phyloP scores from a whole-genome alignment of 2,888 invertebrate genomes.

The Zonitis immaculata region DNA sequence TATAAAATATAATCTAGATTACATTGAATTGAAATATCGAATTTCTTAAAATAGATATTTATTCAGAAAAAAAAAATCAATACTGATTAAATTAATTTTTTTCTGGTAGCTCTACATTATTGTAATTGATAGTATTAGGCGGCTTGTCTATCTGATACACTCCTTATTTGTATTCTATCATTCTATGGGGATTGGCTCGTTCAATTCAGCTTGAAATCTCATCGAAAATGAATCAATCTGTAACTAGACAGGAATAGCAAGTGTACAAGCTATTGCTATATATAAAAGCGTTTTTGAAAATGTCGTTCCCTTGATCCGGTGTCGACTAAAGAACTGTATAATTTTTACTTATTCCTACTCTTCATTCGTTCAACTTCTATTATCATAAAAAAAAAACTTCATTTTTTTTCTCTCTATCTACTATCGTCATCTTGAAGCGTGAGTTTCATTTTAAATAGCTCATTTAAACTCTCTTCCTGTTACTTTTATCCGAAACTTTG shows the following conservation, averaged over 20 bases:
- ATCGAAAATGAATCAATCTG: slow-evolving; percentile 31
- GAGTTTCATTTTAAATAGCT: slow-evolving; percentile 5
- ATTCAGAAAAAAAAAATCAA: slow-evolving; percentile 2
- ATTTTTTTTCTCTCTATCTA: slow-evolving; percentile 20
- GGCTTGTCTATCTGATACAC: slow-evolving; percentile 24
- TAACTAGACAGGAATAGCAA: slow-evolving; percentile 19
- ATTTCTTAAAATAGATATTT: too few relatives aligned
- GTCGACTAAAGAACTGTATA: slow-evolving; percentile 23
- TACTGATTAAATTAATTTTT: slow-evolving; percentile 5
- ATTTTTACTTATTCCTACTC: slow-evolving; percentile 24
- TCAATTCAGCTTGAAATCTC: slow-evolving; percentile 27
- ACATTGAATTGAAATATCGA: too few relatives aligned
- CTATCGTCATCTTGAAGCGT: slow-evolving; percentile 18
- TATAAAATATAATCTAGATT: neutral
- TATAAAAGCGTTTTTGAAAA: slow-evolving; percentile 10
- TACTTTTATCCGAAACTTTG: slow-evolving; percentile 2
- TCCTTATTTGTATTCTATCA: slow-evolving; percentile 30
- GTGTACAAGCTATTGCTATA: slow-evolving; percentile 7
- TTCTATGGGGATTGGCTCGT: slow-evolving; percentile 25
- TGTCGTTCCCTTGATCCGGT: slow-evolving; percentile 15
- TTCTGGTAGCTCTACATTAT: slow-evolving; percentile 18
- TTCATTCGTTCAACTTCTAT: slow-evolving; percentile 18
- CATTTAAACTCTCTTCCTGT: slow-evolving; percentile 13
- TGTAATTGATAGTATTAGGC: slow-evolving; percentile 25
- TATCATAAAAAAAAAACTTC: slow-evolving; percentile 22